Base-by-base conservation (phyloP, 2,888 invertebrate species). In the Clepsis dumicolana region DNA sequence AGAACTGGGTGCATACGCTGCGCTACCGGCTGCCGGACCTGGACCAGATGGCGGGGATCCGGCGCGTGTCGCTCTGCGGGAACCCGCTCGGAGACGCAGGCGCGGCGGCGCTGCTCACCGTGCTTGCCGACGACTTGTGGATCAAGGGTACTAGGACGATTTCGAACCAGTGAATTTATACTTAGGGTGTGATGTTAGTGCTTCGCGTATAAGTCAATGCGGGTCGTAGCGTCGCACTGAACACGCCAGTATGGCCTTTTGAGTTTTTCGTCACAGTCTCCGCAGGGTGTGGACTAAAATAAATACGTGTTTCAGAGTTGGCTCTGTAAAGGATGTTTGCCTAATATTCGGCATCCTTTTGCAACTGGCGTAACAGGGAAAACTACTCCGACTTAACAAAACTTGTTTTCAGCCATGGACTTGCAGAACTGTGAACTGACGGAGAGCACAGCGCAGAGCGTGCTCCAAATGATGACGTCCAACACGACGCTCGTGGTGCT, bases 1-100 rank as follows among this genome's bases (percentile, higher is more conserved):
- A 97, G 80, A 96, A 96, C 71, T 97, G 97, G 97, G 95, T 96
- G 72, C 96, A 96, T 75, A 97, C 97, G 7, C 83, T 97, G 64
- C 94, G 97, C n/a, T 97, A 97, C 81, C 94, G 96, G 16, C 93
- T 96, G 56, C 96, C 97, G 0, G 95, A 97, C 75, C 86, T 96
- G n/a, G 95, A 96, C 70, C 87, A 94, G 0, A 96, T 97, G 95
- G 94, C 95, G 0, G 97, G 97, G 0, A 85, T 97, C 21, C 94
- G 96, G 57, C 91, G 96, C 48, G 92, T 97, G 69, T 94, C 95
- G 0, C 80, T 97, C 21, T 96, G 97, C 77, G 94, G 94, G 38
- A 97, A 97, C 87, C 94, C 95, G 70, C 86, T 97, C 14, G 95
- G 95, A 0, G 96, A 97, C 81, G 88, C 89, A 0, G 97, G 96